Base-by-base conservation (phyloP, 2,797 vertebrate genomes). In the Fistularia commersonii region DNA sequence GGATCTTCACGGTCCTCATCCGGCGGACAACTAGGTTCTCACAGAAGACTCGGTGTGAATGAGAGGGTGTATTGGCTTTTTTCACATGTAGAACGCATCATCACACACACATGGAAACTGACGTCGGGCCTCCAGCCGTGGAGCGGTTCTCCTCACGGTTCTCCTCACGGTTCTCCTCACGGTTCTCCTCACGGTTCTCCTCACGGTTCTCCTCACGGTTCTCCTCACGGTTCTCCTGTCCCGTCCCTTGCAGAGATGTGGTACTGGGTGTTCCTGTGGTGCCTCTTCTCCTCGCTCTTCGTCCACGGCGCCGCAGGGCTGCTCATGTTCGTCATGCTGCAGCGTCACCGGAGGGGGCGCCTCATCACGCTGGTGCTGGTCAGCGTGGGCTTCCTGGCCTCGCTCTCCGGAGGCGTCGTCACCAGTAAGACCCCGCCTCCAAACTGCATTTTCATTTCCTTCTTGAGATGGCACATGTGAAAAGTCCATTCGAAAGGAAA, bases 201-300 rank as follows among this genome's bases (percentile, higher is more conserved):
- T n/a, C n/a, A n/a, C n/a, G n/a, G n/a, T n/a, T n/a, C n/a, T n/a
- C n/a, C n/a, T n/a, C n/a, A n/a, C n/a, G n/a, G n/a, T n/a, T n/a
- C n/a, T n/a, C n/a, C n/a, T 9, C 8, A 1, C 9, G 7, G 11
- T 6, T 40, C 34, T 46, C 41, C 6, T 45, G 7, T 68, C 6
- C 2, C 12, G 33, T 35, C 39, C 41, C 49, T 1, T 1, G 36
- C 79, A 90, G 88, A 90, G 76, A 91, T 91, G 89, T 98, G 97
- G 96, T 98, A 99, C 90, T 98, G 95, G 95, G 92, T 99, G 82
- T 99, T 99, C 90, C 95, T 99, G 56, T 98, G 97, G 96, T 94
- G 93, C 75, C 94, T 98, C 74, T 98, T 99, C 93, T 98, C 96
- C 57, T 98, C 96, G 51, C 93, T 99, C 77, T 92, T 98, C 57